Conservation (phyloP, 2,113 vertebrate genomes). For the Cheirogaleus medius region DNA sequence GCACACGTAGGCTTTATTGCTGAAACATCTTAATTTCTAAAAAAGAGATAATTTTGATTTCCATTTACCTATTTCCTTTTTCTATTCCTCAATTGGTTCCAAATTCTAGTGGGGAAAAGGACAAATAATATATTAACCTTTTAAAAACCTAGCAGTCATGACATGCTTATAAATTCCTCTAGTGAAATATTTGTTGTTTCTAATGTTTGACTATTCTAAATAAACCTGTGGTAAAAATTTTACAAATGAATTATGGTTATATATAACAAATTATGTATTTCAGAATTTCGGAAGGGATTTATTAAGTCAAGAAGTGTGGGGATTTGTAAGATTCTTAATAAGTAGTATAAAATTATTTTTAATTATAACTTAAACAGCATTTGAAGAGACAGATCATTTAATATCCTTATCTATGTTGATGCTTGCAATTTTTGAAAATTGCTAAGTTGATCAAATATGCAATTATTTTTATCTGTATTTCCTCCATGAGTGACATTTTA, state of each 20-base stretch:
- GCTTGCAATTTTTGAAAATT: not conserved
- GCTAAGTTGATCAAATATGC: not conserved
- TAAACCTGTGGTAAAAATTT: not conserved
- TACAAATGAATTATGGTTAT: not conserved
- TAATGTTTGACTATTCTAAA: not conserved
- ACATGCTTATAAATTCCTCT: not conserved
- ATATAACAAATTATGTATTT: not conserved
- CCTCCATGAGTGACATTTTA: not conserved
- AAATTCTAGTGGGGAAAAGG: not conserved
- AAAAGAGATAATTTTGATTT: not conserved
- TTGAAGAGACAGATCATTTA: not conserved
- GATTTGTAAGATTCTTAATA: not conserved
- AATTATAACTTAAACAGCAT: not conserved
- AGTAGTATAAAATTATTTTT: not conserved
- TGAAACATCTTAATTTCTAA: not conserved
- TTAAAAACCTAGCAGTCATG: not conserved
- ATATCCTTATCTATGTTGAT: not conserved
- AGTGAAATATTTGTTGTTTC: not conserved
- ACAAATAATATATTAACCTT: not conserved
- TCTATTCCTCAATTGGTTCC: not conserved
- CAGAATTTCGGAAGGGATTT: not conserved
- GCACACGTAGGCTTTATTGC: not conserved
- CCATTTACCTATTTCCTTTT: not conserved
- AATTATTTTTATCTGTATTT: not conserved
- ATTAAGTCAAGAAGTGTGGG: not conserved